Evolutionary conservation across 2,888 invertebrate species (phyloP).

Genomic region (Limenitis camilla): DNA sequence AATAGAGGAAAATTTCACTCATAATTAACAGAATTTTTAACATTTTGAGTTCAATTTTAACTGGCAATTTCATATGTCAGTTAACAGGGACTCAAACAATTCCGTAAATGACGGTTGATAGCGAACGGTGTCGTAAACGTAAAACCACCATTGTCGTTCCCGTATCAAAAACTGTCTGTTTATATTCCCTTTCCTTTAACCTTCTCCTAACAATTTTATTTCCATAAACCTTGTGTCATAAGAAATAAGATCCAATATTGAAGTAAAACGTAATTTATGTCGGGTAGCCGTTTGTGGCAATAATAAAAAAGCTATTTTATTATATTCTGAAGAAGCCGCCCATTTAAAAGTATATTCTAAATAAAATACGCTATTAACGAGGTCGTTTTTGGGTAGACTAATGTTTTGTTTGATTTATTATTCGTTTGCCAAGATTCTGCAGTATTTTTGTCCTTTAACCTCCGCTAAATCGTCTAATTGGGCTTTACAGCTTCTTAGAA

Average conservation of each 20-base stretch:
- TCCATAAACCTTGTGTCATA: constrained; percentile 8
- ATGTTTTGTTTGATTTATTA: constrained; percentile 11
- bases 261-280: constrained; percentile 5
- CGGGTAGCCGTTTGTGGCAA: constrained; percentile 17
- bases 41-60: too few species aligned
- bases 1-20: too few species aligned
- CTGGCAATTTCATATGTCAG: too few species aligned
- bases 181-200: constrained; percentile 16
- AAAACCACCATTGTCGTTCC: constrained; percentile 22
- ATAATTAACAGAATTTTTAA: too few species aligned
- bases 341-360: constrained; percentile 21
- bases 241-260: constrained; percentile 4
- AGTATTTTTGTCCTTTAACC: too few species aligned
- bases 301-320: constrained; percentile 24
- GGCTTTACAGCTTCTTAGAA: too few species aligned
- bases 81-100: constrained; percentile 1
- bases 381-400: constrained; percentile 14
- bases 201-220: background rate
- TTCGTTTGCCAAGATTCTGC: background rate
- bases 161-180: constrained; percentile 20
- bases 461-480: too few species aligned
- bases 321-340: constrained; percentile 19
- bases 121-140: constrained; percentile 19
- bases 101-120: constrained; percentile 20
- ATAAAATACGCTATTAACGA: constrained; percentile 23